Evolutionary conservation across 2,113 vertebrate species (phyloP).

Genomic region (Aspidoscelis tigris): DNA sequence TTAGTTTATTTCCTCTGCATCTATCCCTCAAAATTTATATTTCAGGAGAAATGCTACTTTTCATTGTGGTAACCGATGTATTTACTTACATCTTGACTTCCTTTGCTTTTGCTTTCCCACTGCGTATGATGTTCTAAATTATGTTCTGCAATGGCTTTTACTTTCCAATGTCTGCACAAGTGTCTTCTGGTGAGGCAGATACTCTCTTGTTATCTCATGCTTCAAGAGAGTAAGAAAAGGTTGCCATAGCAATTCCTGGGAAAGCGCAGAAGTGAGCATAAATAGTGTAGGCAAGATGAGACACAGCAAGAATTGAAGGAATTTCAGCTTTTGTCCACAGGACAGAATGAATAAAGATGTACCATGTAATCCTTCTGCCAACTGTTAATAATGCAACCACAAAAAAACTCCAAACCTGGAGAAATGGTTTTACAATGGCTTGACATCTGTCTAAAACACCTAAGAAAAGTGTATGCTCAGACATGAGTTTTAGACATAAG

Average conservation of each 20-base stretch:
- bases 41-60: not conserved
- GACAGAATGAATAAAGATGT: not conserved
- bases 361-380: not conserved
- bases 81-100: not conserved
- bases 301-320: not conserved
- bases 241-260: constrained; percentile 18
- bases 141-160: not conserved
- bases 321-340: constrained; percentile 2
- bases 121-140: not conserved
- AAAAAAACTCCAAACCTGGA: not conserved
- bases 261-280: constrained; percentile 3
- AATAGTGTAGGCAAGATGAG: not conserved
- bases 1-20: not conserved
- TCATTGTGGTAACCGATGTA: not conserved
- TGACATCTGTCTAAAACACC: not conserved
- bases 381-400: not conserved
- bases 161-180: not conserved
- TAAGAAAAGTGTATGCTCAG: not conserved
- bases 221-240: constrained; percentile 19
- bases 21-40: not conserved
- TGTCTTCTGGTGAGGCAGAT: not conserved
- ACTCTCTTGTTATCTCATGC: constrained; percentile 6
- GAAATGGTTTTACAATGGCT: not conserved
- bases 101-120: not conserved
- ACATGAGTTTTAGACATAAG: no score